Percentiles rank a stretch among this genome's conserved stretches.
phyloP scores from a whole-genome alignment of 2,797 vertebrate genomes.

The Sphenopsis melanotis region DNA sequence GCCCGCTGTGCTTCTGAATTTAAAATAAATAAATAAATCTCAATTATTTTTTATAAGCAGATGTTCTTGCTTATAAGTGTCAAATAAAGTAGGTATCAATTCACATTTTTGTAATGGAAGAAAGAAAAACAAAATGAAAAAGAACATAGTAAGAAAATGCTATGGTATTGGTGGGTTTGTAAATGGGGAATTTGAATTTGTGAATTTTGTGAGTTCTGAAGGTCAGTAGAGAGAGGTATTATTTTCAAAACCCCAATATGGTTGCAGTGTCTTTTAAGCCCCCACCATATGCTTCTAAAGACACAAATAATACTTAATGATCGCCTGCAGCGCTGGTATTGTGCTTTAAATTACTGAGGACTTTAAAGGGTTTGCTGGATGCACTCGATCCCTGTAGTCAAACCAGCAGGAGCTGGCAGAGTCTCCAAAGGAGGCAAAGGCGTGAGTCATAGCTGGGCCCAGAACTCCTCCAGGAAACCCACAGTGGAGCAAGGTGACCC shows the following conservation, averaged over 20 bases:
- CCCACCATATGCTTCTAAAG: not conserved
- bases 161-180: not conserved
- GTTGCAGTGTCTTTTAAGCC: not conserved
- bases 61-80: not conserved
- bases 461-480: not conserved
- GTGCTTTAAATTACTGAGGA: not conserved
- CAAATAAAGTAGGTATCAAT: not conserved
- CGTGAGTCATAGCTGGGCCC: not conserved
- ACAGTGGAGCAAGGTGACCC: not conserved
- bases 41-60: not conserved
- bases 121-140: not conserved
- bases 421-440: not conserved
- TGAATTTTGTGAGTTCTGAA: not conserved
- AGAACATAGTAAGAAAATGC: not conserved
- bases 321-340: not conserved
- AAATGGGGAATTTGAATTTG: not conserved
- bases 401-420: not conserved
- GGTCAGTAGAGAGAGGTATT: not conserved
- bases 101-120: not conserved
- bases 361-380: not conserved
- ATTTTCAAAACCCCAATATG: not conserved
- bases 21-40: not conserved
- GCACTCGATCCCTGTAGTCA: rapidly evolving
- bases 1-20: not conserved
- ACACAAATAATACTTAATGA: not conserved